Conservation (phyloP, 2,888 invertebrate genomes). For the Cheilosia variabilis region DNA sequence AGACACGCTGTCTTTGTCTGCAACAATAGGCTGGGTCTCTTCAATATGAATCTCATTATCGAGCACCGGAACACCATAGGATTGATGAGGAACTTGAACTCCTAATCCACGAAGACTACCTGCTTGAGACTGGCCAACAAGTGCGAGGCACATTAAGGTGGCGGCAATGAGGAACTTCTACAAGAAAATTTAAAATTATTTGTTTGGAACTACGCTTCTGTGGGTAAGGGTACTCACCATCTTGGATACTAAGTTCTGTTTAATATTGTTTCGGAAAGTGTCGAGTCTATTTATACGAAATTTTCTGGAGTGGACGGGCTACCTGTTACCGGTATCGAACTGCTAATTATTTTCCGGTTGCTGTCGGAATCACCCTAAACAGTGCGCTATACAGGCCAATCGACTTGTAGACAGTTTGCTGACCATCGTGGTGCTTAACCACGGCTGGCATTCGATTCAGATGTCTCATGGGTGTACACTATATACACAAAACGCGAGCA, state of each 20-base stretch:
- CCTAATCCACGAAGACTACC: slow-evolving; percentile 68
- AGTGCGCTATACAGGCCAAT: no score
- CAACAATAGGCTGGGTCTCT: slow-evolving; percentile 7
- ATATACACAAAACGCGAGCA: no score
- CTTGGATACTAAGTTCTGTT: slow-evolving; percentile 56
- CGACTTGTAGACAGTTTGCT: no score
- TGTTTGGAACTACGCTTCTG: background rate
- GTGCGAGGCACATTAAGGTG: slow-evolving; percentile 62
- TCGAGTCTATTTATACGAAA: slow-evolving; percentile 55
- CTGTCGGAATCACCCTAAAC: no score
- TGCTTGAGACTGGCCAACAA: slow-evolving; percentile 63
- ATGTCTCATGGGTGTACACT: no score
- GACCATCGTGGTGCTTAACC: no score
- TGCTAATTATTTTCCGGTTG: background rate
- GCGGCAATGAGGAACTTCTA: slow-evolving; percentile 72
- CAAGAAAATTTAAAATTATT: background rate
- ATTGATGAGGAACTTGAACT: slow-evolving; percentile 40
- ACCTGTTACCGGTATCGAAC: background rate
- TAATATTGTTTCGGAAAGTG: slow-evolving; percentile 25
- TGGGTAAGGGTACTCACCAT: slow-evolving; percentile 61
- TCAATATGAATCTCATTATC: slow-evolving; percentile 11
- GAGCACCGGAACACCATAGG: slow-evolving; percentile 50
- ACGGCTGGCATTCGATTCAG: no score
- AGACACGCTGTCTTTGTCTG: background rate
- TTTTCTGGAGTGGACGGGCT: background rate